Evolutionary conservation across 2,888 invertebrate species (phyloP), one percentile per base, ranked within the genome.

Genomic region (Chaitophorus viminalis): DNA sequence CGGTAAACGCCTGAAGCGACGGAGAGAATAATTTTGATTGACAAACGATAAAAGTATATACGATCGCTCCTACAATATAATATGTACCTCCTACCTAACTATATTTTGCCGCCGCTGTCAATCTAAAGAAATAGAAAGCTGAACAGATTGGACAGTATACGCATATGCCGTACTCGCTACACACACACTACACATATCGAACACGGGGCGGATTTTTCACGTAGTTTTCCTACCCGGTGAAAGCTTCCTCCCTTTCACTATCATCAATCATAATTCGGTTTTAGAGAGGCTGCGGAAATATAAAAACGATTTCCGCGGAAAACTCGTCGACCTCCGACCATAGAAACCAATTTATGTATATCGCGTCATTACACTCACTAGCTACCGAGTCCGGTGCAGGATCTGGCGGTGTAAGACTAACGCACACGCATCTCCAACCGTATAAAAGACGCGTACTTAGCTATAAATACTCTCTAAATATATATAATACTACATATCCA

Each of bases 121-220:
- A 76, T 84, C 75, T 18, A 11, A 33, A 83, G 11, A 83, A 75
- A 83, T 83, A 83, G 86, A 86, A 86, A 86, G 86, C 86, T 54
- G 54, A 86, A 86, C 78, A 72, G 86, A 86, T 86, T 85, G 46
- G 14, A 46, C 46, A 1, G 11, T 46, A 46, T 46, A 46, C 14
- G 9, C 6, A 36, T 36, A 46, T 29, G 33, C 21, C 17, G 54
- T 33, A 4, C 21, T 33, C 11, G 8, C 25, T 25, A 60, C 60
- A 79, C 36, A 3, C 70, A n/a, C n/a, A 25, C 39, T 29, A 9
- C 21, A 54, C 70, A 54, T 33, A 68, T 77, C 39, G 33, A 39
- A 36, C 60, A 75, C n/a, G 33, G 77, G 77, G 77, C 68, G 86
- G 70, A 39, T 86, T 86, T 86, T 86, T 79, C 86, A 79, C 86